Evolutionary conservation across 2,888 invertebrate genomes (phyloP), one percentile per base, ranked within the genome.

Genomic region (Campoletis raptor): DNA sequence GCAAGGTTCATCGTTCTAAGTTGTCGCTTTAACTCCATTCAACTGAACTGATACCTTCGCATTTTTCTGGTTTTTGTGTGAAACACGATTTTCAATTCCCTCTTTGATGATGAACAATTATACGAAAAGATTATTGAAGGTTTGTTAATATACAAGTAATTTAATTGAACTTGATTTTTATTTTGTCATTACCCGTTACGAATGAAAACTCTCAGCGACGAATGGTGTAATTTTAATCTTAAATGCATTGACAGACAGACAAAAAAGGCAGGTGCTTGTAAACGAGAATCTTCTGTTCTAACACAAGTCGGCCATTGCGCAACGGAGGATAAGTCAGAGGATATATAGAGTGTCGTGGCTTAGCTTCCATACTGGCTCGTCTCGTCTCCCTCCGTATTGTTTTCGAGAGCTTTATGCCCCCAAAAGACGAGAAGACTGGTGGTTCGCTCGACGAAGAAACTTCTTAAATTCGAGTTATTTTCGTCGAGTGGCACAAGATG

Each of bases 401-500:
- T 93, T 93, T 92, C 92, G 91, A 89, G 90, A 80, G 79, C 81
- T 69, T 70, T 82, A 73, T 61, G 66, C 77, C 61, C 54, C 61
- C 77, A 69, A 76, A 79, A 72, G 78, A 61, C 76, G 76, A 72
- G 66, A 21, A 72, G 70, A 83, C 74, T 83, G 73, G 85, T 64
- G 64, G 77, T 84, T 70, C 90, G 90, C 81, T 64, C 86, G 86
- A 76, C 85, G 87, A 85, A 85, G 87, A 88, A 92, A 92, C 92
- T 92, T 92, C 92, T 93, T 93, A 92, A 94, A 93, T 92, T 92
- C 91, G 91, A 91, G 93, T 92, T 94, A 94, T 93, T 94, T 93
- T 92, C 90, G 93, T 92, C 90, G 89, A 90, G 90, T 90, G 90
- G 88, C 89, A 88, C 89, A 93, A 93, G 93, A 94, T 91, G 93